Evolutionary conservation across 2,888 invertebrate genomes (phyloP).

Genomic region (Caenorhabditis angaria): DNA sequence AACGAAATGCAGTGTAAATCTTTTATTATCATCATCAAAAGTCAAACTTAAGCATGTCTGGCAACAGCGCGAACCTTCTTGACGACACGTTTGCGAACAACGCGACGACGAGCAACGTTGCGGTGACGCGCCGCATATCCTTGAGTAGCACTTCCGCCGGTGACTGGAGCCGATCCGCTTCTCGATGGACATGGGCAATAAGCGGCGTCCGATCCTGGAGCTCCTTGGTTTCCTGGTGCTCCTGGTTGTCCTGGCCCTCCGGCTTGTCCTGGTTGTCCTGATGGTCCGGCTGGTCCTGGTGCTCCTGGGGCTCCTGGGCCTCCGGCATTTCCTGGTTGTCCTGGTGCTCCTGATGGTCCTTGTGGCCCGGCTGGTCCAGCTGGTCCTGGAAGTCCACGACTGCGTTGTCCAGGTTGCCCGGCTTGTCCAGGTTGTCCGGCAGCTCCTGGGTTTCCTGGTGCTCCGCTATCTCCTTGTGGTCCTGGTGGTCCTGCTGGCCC

Average conservation of each 20-base stretch:
- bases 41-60: slow-evolving; percentile 25
- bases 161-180: slow-evolving; percentile 20
- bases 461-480: slow-evolving; percentile 44
- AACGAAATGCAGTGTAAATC: slow-evolving; percentile 3
- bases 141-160: slow-evolving; percentile 16
- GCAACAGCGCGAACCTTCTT: slow-evolving; percentile 40
- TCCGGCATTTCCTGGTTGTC: slow-evolving; percentile 39
- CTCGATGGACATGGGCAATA: slow-evolving; percentile 48
- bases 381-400: slow-evolving; percentile 44
- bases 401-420: slow-evolving; percentile 30
- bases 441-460: slow-evolving; percentile 39
- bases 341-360: slow-evolving; percentile 36
- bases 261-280: slow-evolving; percentile 43
- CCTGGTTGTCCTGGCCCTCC: slow-evolving; percentile 52
- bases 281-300: slow-evolving; percentile 39
- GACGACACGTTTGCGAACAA: slow-evolving; percentile 37
- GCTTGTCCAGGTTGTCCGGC: slow-evolving; percentile 45
- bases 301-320: slow-evolving; percentile 40
- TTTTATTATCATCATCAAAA: slow-evolving; percentile 14
- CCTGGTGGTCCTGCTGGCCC: slow-evolving; percentile 42
- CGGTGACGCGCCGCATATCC: slow-evolving; percentile 28
- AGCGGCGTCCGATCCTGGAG: slow-evolving; percentile 41
- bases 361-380: slow-evolving; percentile 43
- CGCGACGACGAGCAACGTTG: slow-evolving; percentile 20
- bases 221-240: slow-evolving; percentile 42